Conservation (phyloP, 2,797 vertebrate genomes). For the Liparis tanakae region DNA sequence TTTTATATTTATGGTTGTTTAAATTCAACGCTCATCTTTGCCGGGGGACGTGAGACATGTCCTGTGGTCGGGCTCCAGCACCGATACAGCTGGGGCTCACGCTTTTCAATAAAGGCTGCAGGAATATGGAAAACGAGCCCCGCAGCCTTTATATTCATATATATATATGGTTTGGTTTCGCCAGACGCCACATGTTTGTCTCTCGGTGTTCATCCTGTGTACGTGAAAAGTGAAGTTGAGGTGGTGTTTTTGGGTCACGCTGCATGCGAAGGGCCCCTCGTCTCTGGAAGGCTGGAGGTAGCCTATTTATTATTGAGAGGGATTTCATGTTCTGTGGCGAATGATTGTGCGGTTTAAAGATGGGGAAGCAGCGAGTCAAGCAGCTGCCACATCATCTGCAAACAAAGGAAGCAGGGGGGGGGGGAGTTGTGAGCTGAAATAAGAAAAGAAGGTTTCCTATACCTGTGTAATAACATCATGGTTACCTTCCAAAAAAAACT, state of each 20-base stretch:
- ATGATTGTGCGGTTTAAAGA: constrained; percentile 67
- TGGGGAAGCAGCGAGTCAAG: constrained; percentile 47
- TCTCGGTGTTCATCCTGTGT: constrained; percentile 4
- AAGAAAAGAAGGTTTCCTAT: constrained; percentile 13
- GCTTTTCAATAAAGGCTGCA: constrained; percentile 36
- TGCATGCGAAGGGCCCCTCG: constrained; percentile 56
- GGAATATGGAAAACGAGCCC: constrained; percentile 24
- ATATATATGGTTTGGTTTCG: constrained; percentile 50
- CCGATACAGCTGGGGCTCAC: constrained; percentile 42
- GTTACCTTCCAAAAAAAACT: too few relatives aligned
- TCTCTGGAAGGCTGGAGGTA: constrained; percentile 62
- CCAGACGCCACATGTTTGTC: constrained; percentile 44
- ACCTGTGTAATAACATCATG: constrained; percentile 38
- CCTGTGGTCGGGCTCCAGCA: constrained; percentile 63
- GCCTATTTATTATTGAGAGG: constrained; percentile 75
- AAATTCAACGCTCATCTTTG: constrained; percentile 66
- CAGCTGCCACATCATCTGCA: constrained; percentile 53
- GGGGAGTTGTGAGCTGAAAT: constrained; percentile 22
- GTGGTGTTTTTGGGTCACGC: constrained; percentile 58
- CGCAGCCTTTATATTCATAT: not conserved
- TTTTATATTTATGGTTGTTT: too few relatives aligned
- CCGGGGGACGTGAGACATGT: constrained; percentile 78
- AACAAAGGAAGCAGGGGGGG: constrained; percentile 19
- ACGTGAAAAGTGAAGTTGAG: constrained; percentile 62
- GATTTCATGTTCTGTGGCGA: constrained; percentile 67